Conservation (phyloP, 2,113 vertebrate species). For the Clinocottus analis region DNA sequence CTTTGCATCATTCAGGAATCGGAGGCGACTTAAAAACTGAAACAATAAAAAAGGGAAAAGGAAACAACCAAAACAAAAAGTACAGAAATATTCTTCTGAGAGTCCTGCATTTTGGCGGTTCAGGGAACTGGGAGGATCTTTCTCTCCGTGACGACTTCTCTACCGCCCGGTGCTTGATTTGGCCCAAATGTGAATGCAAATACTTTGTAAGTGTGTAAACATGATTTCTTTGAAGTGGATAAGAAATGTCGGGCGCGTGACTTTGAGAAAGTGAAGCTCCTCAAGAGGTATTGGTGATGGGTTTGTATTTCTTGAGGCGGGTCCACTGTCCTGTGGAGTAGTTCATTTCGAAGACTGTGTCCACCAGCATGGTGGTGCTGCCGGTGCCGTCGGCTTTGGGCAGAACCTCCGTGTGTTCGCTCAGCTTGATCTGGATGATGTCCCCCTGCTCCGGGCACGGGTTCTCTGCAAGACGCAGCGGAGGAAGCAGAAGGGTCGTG, state of each 20-base stretch:
- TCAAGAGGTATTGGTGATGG: conserved; percentile 96
- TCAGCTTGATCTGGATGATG: conserved; percentile 99
- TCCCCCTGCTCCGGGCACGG: conserved; percentile 98
- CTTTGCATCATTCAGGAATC: conserved; percentile 41
- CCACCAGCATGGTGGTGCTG: conserved; percentile 99
- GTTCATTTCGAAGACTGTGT: conserved; percentile 99
- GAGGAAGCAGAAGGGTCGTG: neutral
- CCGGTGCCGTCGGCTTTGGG: conserved; percentile 96
- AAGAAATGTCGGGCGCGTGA: conserved; percentile 8
- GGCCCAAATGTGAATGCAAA: conserved; percentile 71
- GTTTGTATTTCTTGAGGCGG: conserved; percentile 99
- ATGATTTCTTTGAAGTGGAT: conserved; percentile 15
- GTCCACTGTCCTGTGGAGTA: conserved; percentile 99
- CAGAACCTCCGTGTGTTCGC: conserved; percentile 95
- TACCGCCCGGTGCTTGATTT: conserved; percentile 52
- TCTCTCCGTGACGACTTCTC: conserved; percentile 46
- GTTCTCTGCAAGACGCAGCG: conserved; percentile 87
- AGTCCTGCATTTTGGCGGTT: conserved; percentile 68
- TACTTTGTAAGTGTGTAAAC: conserved; percentile 55
- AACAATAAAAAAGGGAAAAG: conserved; percentile 62
- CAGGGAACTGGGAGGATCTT: conserved; percentile 69
- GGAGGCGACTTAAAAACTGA: conserved; percentile 58
- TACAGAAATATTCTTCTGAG: conserved; percentile 55
- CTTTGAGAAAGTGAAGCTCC: neutral
- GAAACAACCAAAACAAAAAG: conserved; percentile 51